Conservation (phyloP, 2,888 invertebrate species). For the Spisula subtruncata region DNA sequence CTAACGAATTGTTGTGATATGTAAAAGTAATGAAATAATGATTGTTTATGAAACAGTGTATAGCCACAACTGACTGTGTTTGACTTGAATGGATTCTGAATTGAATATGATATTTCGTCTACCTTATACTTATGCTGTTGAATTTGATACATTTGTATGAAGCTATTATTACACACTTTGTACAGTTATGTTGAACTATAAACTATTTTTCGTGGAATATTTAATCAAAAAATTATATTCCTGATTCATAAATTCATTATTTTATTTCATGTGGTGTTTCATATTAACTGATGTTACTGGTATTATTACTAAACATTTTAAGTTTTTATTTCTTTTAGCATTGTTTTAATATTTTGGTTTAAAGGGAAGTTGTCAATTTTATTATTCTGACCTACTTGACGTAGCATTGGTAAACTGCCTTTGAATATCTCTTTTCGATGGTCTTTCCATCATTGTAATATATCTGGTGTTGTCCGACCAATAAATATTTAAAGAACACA, state of each 20-base stretch:
- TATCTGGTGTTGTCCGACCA: too few relatives aligned
- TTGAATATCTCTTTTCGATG: too few relatives aligned
- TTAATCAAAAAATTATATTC: conserved; percentile 9
- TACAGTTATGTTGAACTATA: conserved; percentile 10
- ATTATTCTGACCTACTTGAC: too few relatives aligned
- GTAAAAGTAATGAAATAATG: background rate
- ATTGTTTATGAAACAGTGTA: background rate
- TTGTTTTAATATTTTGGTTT: too few relatives aligned
- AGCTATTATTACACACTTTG: background rate
- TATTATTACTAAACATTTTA: too few relatives aligned
- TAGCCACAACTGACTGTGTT: background rate
- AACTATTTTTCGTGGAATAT: conserved; percentile 14
- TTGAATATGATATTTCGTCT: background rate
- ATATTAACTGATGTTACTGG: too few relatives aligned
- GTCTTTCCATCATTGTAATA: too few relatives aligned
- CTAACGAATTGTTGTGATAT: too few relatives aligned
- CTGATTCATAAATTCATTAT: conserved; percentile 15
- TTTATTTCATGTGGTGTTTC: background rate
- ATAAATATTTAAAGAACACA: too few relatives aligned
- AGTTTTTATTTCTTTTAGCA: too few relatives aligned
- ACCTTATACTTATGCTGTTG: background rate
- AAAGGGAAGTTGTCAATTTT: too few relatives aligned
- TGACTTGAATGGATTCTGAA: background rate
- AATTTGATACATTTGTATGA: conserved; percentile 6
- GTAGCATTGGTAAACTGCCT: too few relatives aligned